Percentiles rank a stretch among this genome's conserved stretches.
Conservation (phyloP, 1,140 invertebrate species). For the Euschistus heros region DNA sequence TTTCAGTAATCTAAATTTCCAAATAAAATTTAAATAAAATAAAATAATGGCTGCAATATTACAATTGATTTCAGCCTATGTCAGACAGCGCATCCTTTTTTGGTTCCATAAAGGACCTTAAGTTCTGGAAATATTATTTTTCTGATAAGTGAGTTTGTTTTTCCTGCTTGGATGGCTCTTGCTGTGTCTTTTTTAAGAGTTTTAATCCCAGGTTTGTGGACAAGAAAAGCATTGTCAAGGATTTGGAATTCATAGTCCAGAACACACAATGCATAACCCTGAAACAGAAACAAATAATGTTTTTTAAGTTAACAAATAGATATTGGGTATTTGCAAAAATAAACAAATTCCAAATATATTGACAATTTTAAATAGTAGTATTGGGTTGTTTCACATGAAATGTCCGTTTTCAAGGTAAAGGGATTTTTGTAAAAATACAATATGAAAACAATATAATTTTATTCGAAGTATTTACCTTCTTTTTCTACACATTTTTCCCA, state of each 20-base stretch:
- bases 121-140: conserved; percentile 74
- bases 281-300: no score
- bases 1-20: no score
- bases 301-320: no score
- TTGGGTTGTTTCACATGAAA: no score
- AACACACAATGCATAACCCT: conserved; percentile 79
- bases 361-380: no score
- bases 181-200: conserved; percentile 62
- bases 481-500: no score
- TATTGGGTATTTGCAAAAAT: no score
- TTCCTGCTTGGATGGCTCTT: conserved; percentile 58
- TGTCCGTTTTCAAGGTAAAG: no score
- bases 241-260: conserved; percentile 83
- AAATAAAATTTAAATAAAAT: neutral
- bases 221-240: conserved; percentile 77
- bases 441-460: no score
- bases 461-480: no score
- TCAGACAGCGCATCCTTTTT: conserved; percentile 68
- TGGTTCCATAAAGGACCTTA: conserved; percentile 66
- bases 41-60: neutral
- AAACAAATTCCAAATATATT: no score
- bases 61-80: conserved; percentile 9
- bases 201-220: conserved; percentile 79
- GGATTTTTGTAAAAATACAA: no score
- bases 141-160: conserved; percentile 67